Conservation (phyloP, 2,888 invertebrate genomes). For the Plutella xylostella region DNA sequence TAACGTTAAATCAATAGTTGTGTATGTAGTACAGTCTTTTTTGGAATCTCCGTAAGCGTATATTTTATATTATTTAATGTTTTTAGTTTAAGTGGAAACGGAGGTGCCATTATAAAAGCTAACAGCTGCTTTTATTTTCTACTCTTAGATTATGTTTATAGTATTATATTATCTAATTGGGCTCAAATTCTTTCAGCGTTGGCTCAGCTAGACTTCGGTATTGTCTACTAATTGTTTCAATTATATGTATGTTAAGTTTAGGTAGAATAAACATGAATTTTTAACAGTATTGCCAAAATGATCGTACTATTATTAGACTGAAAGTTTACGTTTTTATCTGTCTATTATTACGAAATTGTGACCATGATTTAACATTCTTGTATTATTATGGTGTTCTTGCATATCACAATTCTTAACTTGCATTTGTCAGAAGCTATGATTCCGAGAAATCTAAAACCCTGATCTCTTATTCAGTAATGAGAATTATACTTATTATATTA, state of each 20-base stretch:
- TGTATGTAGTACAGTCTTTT: conserved; percentile 47
- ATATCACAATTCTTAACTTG: conserved; percentile 5
- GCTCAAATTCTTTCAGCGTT: conserved; percentile 23
- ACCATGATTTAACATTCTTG: conserved; percentile 13
- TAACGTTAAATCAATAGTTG: conserved; percentile 28
- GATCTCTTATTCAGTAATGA: not conserved
- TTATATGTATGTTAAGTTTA: conserved; percentile 38
- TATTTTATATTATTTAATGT: conserved; percentile 54
- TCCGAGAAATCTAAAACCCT: not conserved
- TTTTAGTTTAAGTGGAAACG: conserved; percentile 54
- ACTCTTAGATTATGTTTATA: not conserved
- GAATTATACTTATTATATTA: conserved; percentile 31
- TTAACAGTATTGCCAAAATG: conserved; percentile 66
- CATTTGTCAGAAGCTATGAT: not conserved
- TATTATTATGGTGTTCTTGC: conserved; percentile 14
- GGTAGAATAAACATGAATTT: conserved; percentile 37
- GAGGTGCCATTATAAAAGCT: conserved; percentile 55
- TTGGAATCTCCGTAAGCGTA: conserved; percentile 62
- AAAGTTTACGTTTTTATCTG: conserved; percentile 26
- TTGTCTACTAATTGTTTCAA: conserved; percentile 24
- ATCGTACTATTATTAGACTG: conserved; percentile 66
- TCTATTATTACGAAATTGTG: too few species aligned
- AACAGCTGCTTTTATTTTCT: conserved; percentile 53
- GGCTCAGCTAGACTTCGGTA: conserved; percentile 35
- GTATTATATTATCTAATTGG: conserved; percentile 3